Conservation (phyloP, 2,113 vertebrate genomes). For the Leptosomus discolor region DNA sequence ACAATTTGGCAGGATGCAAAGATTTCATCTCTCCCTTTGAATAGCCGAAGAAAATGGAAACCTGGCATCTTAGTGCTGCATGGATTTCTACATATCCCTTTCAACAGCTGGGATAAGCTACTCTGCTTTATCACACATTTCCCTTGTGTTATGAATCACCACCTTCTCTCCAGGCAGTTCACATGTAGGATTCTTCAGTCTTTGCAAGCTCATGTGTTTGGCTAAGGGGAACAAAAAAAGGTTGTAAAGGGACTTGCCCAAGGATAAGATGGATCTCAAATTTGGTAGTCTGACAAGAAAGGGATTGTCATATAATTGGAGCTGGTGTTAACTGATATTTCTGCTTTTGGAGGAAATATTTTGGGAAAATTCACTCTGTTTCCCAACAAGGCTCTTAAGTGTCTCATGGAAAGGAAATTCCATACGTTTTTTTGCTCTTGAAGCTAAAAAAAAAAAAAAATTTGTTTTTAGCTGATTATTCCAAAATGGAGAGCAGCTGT, state of each 20-base stretch:
- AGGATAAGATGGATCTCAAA: not conserved
- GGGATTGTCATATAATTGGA: not conserved
- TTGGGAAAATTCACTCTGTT: constrained; percentile 15
- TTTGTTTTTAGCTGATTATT: constrained; percentile 22
- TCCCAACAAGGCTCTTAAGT: constrained; percentile 6
- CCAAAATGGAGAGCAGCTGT: constrained; percentile 30
- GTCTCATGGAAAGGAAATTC: constrained; percentile 51
- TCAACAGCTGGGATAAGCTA: constrained; percentile 64
- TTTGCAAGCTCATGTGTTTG: not conserved
- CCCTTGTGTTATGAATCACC: constrained; percentile 52
- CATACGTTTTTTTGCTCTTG: not conserved
- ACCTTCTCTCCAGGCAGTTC: constrained; percentile 5
- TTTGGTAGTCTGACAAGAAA: constrained; percentile 11
- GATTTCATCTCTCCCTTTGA: constrained; percentile 44
- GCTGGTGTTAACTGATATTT: not conserved
- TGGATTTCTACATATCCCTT: constrained; percentile 52
- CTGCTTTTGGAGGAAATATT: constrained; percentile 28
- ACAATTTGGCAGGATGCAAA: constrained; percentile 50
- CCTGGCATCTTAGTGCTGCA: constrained; percentile 11
- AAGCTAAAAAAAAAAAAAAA: not conserved
- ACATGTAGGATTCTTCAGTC: constrained; percentile 3
- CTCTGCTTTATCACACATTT: constrained; percentile 51
- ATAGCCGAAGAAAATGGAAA: constrained; percentile 50
- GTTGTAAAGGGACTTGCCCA: not conserved
- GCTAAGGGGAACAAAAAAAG: not conserved